These are phyloP conservation scores for Eumacrocentrus americanus DNA, from an alignment of 2,888 invertebrate species.

Conservation along the genomic window DNA sequence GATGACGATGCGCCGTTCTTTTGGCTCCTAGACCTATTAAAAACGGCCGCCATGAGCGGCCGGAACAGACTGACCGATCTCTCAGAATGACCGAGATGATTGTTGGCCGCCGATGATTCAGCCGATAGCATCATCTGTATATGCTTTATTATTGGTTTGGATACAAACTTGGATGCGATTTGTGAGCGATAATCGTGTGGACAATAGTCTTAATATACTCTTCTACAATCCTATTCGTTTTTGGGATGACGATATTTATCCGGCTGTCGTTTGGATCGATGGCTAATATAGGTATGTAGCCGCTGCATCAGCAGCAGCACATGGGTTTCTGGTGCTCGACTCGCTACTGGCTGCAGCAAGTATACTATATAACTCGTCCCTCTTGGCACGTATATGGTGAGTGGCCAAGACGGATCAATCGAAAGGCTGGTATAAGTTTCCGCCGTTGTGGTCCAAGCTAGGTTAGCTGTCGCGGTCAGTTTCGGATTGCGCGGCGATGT, in stretches of 20 bases:
- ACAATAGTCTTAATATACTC: constrained; percentile 12
- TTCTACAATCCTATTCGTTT: constrained; percentile 11
- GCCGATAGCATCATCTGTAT: background rate
- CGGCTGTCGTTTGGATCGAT: constrained; percentile 23
- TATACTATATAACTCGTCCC: constrained; percentile 57
- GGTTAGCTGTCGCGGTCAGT: constrained; percentile 61
- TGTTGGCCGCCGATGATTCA: background rate
- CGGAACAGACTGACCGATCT: no score
- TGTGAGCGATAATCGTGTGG: constrained; percentile 23
- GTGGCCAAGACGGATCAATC: constrained; percentile 61
- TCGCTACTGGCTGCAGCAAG: constrained; percentile 17
- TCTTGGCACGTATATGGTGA: constrained; percentile 57
- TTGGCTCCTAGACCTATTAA: constrained; percentile 7
- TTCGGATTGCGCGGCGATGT: constrained; percentile 61
- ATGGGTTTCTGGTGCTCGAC: constrained; percentile 4
- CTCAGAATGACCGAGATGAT: no score
- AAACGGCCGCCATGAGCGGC: background rate
- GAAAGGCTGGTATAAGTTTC: constrained; percentile 60
- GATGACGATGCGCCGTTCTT: constrained; percentile 36
- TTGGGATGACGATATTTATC: no score
- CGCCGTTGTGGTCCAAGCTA: constrained; percentile 55
- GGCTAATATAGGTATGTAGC: no score
- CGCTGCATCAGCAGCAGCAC: background rate
- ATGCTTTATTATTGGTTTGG: no score
- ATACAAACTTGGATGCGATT: background rate